Base-by-base conservation (phyloP, 1,140 invertebrate genomes). In the Drosophila kikkawai region DNA sequence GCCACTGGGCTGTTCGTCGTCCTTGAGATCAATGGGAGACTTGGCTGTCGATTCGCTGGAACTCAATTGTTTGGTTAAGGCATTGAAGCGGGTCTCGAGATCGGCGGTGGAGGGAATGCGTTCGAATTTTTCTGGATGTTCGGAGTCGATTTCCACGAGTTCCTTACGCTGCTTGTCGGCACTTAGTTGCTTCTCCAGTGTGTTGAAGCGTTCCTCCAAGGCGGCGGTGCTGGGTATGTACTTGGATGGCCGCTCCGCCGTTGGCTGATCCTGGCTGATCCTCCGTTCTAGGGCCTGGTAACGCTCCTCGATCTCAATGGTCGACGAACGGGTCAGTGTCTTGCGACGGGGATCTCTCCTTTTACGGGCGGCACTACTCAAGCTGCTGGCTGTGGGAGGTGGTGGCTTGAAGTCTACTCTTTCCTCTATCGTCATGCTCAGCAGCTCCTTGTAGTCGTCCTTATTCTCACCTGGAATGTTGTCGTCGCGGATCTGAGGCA, bases 241-340 rank as follows among this genome's bases (percentile, higher is more conserved):
- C 60, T 91, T 87, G 19, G 53, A 7, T 15, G 68, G n/a, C 7
- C 47, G 36, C 53, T 75, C 79, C 12, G 8, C 39, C 15, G 13
- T 51, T n/a, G 76, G 44, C 17, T 81, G 75, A 17, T 87, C 84
- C 53, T 83, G 77, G 50, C 84, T 92, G 8, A 92, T 39, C 7
- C 76, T 66, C 7, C 74, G 73, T 41, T 92, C 88, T 0, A 92
- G n/a, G 0, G 85, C 88, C 56, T 85, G 76, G 50, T 82, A 92
- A 8, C 88, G 75, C 39, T 92, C 88, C 50, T 92, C 91, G 17
- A 91, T 73, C n/a, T 92, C 91, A n/a, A 92, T 90, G 3, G 91
- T 92, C 0, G 91, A 80, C 0, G 87, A 92, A 29, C 87, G 73
- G 7, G 91, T 90, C 3, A 92, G 37, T 0, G 91, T 92, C 39